Evolutionary conservation across 1,140 invertebrate genomes (phyloP).

Genomic region (Cyclina sinensis): DNA sequence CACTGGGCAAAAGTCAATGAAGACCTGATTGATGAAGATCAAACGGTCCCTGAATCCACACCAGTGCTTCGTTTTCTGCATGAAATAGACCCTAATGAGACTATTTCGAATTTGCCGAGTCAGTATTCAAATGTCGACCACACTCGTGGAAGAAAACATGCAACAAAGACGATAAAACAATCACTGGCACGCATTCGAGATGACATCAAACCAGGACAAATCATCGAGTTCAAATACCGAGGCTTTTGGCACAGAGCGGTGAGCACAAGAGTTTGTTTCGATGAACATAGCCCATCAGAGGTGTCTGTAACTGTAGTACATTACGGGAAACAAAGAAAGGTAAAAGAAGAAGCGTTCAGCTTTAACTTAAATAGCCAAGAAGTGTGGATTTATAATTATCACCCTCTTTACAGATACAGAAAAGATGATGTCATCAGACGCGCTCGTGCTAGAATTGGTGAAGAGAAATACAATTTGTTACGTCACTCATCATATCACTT

Average conservation of each 20-base stretch:
- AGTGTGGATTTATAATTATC: slow-evolving; percentile 55
- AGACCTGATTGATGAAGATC: not conserved
- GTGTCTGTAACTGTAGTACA: slow-evolving; percentile 15
- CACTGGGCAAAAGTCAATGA: slow-evolving; percentile 59
- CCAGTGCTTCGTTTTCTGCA: not conserved
- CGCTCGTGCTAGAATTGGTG: slow-evolving; percentile 4
- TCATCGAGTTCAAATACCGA: slow-evolving; percentile 26
- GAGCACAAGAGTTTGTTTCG: not conserved
- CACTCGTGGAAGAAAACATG: not conserved
- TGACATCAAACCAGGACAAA: slow-evolving; percentile 14
- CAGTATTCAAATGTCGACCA: not conserved
- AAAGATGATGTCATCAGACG: slow-evolving; percentile 30
- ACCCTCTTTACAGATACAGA: slow-evolving; percentile 30
- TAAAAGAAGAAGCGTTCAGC: not conserved
- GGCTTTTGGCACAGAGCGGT: slow-evolving; percentile 40
- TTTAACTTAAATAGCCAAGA: slow-evolving; percentile 19
- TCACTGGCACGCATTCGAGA: slow-evolving; percentile 23
- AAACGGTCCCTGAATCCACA: not conserved
- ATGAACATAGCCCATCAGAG: not conserved
- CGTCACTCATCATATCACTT: slow-evolving; percentile 11
- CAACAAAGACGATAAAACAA: not conserved
- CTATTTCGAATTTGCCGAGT: slow-evolving; percentile 5
- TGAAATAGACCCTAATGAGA: slow-evolving; percentile 3
- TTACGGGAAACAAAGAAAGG: not conserved
- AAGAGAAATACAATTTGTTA: slow-evolving; percentile 15